phyloP scores from a whole-genome alignment of 1,140 invertebrate genomes.

The Pentalonia nigronervosa region DNA sequence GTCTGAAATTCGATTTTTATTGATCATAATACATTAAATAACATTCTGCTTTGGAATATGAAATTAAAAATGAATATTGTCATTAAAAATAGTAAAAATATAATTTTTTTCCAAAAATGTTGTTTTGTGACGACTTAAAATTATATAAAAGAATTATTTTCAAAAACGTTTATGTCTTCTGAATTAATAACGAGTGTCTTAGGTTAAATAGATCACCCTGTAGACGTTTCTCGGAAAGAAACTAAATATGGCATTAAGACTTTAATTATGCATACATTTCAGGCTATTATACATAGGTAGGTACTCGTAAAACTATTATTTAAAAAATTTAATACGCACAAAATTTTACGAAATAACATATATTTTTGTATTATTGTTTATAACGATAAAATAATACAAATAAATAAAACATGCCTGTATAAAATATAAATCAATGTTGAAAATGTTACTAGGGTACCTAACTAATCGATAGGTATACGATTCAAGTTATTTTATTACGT shows the following conservation, averaged over 20 bases:
- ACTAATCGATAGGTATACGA: not conserved
- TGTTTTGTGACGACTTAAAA: too few species aligned
- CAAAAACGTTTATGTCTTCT: too few species aligned
- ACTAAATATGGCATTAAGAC: not conserved
- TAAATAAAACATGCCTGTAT: too few species aligned
- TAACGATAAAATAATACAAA: too few species aligned
- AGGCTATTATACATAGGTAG: too few species aligned
- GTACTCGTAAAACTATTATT: not conserved
- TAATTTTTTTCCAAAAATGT: too few species aligned
- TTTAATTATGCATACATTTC: not conserved
- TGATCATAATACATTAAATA: not conserved
- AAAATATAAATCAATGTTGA: not conserved
- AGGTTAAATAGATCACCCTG: not conserved
- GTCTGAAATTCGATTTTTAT: not conserved
- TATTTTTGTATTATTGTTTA: too few species aligned
- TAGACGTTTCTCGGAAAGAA: not conserved
- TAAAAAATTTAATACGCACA: not conserved
- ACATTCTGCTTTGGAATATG: not conserved
- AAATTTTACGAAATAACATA: too few species aligned
- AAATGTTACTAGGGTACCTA: not conserved
- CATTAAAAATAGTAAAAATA: not conserved
- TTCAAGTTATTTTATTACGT: not conserved
- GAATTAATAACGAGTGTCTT: too few species aligned
- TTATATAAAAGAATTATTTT: too few species aligned
- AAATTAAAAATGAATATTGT: not conserved